Conservation (phyloP, 2,888 invertebrate genomes). For the Drosophila paranaensis region DNA sequence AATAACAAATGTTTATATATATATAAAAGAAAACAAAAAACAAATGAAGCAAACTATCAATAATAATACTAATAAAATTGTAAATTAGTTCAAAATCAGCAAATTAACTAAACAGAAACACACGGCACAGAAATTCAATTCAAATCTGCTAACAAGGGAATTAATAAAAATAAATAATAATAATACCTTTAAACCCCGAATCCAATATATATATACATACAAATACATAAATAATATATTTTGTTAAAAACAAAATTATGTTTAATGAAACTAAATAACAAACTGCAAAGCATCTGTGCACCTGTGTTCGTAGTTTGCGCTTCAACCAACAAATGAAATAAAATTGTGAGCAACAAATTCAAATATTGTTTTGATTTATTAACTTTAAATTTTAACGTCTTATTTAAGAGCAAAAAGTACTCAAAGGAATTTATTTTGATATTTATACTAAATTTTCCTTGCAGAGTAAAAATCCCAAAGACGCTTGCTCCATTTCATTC, state of each 20-base stretch:
- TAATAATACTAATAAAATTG: constrained; percentile 34
- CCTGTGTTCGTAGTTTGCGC: constrained; percentile 66
- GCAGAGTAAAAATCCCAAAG: not conserved
- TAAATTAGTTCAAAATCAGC: constrained; percentile 47
- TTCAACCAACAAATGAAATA: constrained; percentile 57
- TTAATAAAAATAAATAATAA: constrained; percentile 11
- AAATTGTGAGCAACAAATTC: constrained; percentile 45
- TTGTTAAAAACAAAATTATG: constrained; percentile 52
- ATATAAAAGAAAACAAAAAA: constrained; percentile 45
- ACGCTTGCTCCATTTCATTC: not conserved
- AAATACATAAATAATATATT: constrained; percentile 36
- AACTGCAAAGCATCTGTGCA: constrained; percentile 52
- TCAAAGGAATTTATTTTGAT: not conserved
- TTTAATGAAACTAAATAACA: constrained; percentile 21
- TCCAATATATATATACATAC: constrained; percentile 15
- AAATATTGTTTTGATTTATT: not conserved
- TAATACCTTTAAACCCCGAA: constrained; percentile 2
- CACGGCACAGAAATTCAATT: constrained; percentile 34
- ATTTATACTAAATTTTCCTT: not conserved
- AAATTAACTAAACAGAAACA: constrained; percentile 26
- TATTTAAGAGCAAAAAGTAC: not conserved
- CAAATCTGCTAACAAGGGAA: constrained; percentile 47
- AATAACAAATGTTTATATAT: constrained; percentile 33
- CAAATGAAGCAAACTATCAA: constrained; percentile 31
- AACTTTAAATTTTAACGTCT: not conserved